Evolutionary conservation across 2,797 vertebrate species (phyloP).

Genomic region (Syndactyla subalaris): DNA sequence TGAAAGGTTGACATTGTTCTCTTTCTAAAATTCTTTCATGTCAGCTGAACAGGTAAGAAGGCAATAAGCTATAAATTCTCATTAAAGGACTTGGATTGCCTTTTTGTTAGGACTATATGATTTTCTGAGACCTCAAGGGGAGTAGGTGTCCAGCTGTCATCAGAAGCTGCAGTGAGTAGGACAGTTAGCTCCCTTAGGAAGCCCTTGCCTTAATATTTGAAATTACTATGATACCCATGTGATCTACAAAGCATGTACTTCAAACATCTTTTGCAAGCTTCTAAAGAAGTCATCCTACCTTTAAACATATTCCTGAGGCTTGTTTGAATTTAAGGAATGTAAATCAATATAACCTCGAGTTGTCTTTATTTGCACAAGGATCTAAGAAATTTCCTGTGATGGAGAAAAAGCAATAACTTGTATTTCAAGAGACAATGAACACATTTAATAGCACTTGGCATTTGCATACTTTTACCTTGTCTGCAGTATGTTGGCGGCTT

Average conservation of each 20-base stretch:
- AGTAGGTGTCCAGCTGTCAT: neutral
- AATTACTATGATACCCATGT: neutral
- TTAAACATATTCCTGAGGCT: conserved; percentile 26
- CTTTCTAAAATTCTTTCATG: neutral
- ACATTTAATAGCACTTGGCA: conserved; percentile 10
- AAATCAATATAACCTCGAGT: conserved; percentile 34
- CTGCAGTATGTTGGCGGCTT: conserved; percentile 12
- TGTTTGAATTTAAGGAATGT: conserved; percentile 31
- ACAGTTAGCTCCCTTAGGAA: neutral
- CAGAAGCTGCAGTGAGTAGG: neutral
- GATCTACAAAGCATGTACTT: conserved; percentile 14
- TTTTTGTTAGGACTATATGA: neutral
- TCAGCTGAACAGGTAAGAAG: neutral
- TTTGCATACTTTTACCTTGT: neutral
- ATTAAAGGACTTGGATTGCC: neutral
- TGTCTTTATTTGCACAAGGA: conserved; percentile 40
- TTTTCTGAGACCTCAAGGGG: neutral
- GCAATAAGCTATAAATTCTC: neutral
- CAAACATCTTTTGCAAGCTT: neutral
- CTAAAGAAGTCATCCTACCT: neutral
- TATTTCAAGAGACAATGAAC: conserved; percentile 3
- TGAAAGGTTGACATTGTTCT: neutral
- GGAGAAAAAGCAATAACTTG: neutral
- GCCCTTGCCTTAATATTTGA: neutral
- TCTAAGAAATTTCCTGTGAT: neutral